phyloP scores from a whole-genome alignment of 2,888 invertebrate species.

The Aquatica leii region DNA sequence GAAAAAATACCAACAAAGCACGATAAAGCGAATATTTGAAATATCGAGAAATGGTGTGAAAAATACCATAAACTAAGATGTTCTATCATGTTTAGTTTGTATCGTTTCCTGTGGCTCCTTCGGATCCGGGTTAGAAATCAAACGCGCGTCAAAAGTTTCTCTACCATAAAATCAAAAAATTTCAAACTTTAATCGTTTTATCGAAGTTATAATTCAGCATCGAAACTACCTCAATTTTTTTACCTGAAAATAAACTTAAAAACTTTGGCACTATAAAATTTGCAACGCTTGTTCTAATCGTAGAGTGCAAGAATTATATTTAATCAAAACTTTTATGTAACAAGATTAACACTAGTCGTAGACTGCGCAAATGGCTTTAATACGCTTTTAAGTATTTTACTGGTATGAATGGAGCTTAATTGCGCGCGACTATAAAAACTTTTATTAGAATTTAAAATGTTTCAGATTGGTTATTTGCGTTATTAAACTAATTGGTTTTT shows the following conservation, averaged over 20 bases:
- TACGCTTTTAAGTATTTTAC: not conserved
- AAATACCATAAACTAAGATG: conserved; percentile 48
- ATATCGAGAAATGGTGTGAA: conserved; percentile 47
- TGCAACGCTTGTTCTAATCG: not conserved
- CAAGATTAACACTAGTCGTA: not conserved
- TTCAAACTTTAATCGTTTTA: conserved; percentile 23
- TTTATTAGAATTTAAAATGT: too few species aligned
- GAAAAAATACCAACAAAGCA: conserved; percentile 29
- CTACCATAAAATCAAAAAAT: conserved; percentile 26
- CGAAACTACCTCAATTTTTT: conserved; percentile 10
- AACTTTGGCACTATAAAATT: conserved; percentile 5
- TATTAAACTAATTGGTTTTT: too few species aligned
- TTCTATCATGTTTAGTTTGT: conserved; percentile 33
- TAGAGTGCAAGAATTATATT: conserved; percentile 2
- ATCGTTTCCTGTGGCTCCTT: not conserved
- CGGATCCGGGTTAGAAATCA: conserved; percentile 50
- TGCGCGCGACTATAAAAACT: not conserved
- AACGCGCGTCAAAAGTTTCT: conserved; percentile 36
- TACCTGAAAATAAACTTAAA: not conserved
- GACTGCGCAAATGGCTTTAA: not conserved
- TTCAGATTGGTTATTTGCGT: too few species aligned
- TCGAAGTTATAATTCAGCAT: conserved; percentile 16
- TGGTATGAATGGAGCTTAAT: not conserved
- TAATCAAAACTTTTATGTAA: not conserved
- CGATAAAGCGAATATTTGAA: conserved; percentile 39